Evolutionary conservation across 1,140 invertebrate genomes (phyloP), one percentile per base, ranked within the genome.

Genomic region (Lepidurus apus): DNA sequence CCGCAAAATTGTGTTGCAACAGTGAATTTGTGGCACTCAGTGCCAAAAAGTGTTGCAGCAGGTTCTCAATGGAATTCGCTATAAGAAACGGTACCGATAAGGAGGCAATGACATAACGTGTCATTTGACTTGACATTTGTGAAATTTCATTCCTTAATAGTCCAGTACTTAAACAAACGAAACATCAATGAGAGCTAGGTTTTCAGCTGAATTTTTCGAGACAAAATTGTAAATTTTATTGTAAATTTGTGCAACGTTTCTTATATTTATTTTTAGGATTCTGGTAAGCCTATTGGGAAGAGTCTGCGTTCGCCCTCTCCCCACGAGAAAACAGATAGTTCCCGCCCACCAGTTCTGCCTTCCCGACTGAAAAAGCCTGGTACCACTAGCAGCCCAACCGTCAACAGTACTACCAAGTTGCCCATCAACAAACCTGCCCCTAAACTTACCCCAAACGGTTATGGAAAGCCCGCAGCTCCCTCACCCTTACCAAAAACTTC

Each of bases 331-430:
- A 11, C 43, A n/a, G 42, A 44, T 42, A 42, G 7, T 45, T 74
- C 80, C 43, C 78, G 78, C 44, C 81, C 81, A 13, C 81, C 81
- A 24, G 78, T 80, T 13, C 76, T 82, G 75, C 81, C 81, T 76
- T 82, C 81, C 17, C 80, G 81, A 74, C 78, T 81, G 10, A 79
- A 81, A 24, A 81, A 81, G 45, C 78, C 80, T 26, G 77, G 80
- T 21, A 65, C 53, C 21, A 21, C 53, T 34, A 34, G 34, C 53
- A 65, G 9, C 53, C 53, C 53, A 65, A 21, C 13, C 44, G 7
- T 43, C 9, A 9, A 17, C 7, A 13, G 1, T 43, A 43, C 21
- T 42, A 9, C 34, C 6, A 77, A 77, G 42, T 24, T 47, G 75
- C 21, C 43, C 43, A 47, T 44, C 44, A 53, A 13, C 53, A 65